Evolutionary conservation across 2,888 invertebrate species (phyloP).

Genomic region (Pseudanteris insignis): DNA sequence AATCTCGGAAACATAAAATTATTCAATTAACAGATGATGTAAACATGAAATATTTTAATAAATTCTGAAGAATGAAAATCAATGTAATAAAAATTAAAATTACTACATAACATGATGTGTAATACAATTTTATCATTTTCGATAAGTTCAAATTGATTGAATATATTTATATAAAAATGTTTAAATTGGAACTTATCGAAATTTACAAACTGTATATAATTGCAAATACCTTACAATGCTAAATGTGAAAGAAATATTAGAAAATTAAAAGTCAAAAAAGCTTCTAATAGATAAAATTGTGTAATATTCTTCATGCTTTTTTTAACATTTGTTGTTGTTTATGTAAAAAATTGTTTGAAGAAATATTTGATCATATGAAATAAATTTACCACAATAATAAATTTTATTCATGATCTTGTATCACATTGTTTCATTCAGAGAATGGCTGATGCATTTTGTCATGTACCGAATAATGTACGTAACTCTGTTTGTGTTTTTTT

Average conservation of each 20-base stretch:
- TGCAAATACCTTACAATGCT: slow-evolving; percentile 19
- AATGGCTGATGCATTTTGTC: slow-evolving; percentile 28
- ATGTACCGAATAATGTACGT: slow-evolving; percentile 17
- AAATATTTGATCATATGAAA: slow-evolving; percentile 19
- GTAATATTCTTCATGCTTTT: too few relatives aligned
- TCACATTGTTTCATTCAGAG: slow-evolving; percentile 36
- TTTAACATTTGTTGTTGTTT: slow-evolving; percentile 13
- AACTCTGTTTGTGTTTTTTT: slow-evolving; percentile 24
- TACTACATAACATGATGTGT: slow-evolving; percentile 21
- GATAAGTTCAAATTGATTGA: slow-evolving; percentile 29
- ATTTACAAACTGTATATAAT: slow-evolving; percentile 22
- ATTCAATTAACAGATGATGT: slow-evolving; percentile 11
- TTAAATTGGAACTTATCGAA: slow-evolving; percentile 29
- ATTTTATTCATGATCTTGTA: slow-evolving; percentile 32
- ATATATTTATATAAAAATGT: slow-evolving; percentile 9
- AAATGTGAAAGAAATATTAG: slow-evolving; percentile 12
- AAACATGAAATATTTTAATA: slow-evolving; percentile 16
- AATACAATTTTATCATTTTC: slow-evolving; percentile 13
- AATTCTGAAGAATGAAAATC: slow-evolving; percentile 14
- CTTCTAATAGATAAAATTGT: too few relatives aligned
- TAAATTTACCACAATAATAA: slow-evolving; percentile 20
- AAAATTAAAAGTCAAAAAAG: too few relatives aligned
- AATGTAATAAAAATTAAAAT: slow-evolving; percentile 24
- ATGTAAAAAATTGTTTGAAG: slow-evolving; percentile 26
- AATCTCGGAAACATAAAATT: slow-evolving; percentile 24